Conservation (phyloP, 2,797 vertebrate genomes). For the Anguilla obscura region DNA sequence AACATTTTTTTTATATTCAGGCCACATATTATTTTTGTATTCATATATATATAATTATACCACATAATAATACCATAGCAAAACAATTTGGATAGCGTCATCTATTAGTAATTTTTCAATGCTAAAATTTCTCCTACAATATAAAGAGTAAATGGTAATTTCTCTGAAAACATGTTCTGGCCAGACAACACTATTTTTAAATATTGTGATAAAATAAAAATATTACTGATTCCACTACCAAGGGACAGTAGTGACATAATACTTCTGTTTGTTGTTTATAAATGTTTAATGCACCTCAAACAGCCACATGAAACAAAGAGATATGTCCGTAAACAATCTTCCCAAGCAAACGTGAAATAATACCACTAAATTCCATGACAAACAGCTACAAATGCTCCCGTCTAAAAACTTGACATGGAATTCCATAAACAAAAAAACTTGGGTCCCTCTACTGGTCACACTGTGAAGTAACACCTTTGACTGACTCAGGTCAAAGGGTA, state of each 20-base stretch:
- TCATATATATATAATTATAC: too few relatives aligned
- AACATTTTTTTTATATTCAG: not conserved
- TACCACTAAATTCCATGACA: not conserved
- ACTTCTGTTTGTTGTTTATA: too few relatives aligned
- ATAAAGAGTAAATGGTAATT: not conserved
- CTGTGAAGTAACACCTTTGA: conserved; percentile 36
- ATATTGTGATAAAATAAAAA: not conserved
- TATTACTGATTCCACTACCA: not conserved
- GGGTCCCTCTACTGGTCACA: conserved; percentile 53
- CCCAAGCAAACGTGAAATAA: not conserved
- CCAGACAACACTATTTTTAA: not conserved
- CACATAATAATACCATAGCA: not conserved
- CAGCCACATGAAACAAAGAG: too few relatives aligned
- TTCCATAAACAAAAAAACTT: not conserved
- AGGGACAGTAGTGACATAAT: not conserved
- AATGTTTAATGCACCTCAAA: too few relatives aligned
- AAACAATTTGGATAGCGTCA: not conserved
- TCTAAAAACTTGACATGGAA: not conserved
- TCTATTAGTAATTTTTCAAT: not conserved
- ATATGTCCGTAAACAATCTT: not conserved
- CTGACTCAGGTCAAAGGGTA: not conserved
- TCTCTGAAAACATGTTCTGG: not conserved
- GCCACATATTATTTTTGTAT: not conserved
- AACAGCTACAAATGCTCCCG: not conserved
- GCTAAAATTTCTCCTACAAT: not conserved